Evolutionary conservation across 2,113 vertebrate genomes (phyloP).

Genomic region (Chaetodon trifascialis): DNA sequence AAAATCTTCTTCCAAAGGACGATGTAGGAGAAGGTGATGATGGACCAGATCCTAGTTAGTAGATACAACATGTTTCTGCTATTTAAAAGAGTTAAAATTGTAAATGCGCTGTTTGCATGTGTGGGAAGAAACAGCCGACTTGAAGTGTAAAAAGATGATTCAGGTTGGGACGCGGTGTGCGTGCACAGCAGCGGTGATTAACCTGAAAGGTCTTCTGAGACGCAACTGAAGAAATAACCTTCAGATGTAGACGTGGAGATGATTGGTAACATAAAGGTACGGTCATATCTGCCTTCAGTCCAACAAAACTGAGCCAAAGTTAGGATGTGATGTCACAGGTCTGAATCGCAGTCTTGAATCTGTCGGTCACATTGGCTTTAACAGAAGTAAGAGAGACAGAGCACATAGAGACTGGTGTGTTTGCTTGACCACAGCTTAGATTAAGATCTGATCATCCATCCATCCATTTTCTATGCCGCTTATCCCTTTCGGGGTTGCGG

Average conservation of each 20-base stretch:
- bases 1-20: neutral
- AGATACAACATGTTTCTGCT: neutral
- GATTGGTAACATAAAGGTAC: neutral
- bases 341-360: neutral
- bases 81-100: constrained; percentile 20
- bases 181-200: constrained; percentile 34
- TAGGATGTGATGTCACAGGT: neutral
- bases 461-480: no score
- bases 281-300: neutral
- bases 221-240: neutral
- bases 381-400: neutral
- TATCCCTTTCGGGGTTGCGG: no score
- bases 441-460: no score
- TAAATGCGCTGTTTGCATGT: constrained; percentile 21
- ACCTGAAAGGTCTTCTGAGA: neutral
- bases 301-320: neutral
- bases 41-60: neutral
- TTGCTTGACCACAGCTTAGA: neutral
- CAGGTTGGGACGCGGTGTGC: constrained; percentile 25
- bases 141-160: constrained; percentile 56
- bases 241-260: neutral
- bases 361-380: no score
- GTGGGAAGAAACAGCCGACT: constrained; percentile 36
- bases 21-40: neutral
- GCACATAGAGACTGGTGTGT: neutral